These are phyloP conservation scores for Daubentonia madagascariensis DNA, from an alignment of 2,113 vertebrate species.

Conservation along the genomic window DNA sequence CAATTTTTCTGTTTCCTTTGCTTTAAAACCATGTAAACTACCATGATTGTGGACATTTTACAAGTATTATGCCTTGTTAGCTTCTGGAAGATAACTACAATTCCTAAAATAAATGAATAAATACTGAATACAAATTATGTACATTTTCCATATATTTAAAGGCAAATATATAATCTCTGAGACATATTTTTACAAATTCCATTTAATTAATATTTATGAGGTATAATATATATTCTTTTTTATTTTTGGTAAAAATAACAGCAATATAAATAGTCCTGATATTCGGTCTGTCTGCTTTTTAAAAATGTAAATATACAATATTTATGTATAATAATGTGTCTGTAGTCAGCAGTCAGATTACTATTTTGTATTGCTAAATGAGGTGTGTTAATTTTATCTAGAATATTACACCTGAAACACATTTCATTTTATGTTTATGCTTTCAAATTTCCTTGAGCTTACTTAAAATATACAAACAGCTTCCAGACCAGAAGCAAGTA, in stretches of 20 bases:
- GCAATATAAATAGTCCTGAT: neutral
- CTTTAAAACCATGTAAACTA: neutral
- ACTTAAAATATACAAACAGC: neutral
- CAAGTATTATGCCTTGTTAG: neutral
- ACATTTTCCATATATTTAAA: neutral
- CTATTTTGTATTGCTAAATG: slow-evolving; percentile 25
- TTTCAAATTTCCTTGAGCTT: neutral
- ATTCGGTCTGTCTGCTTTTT: neutral
- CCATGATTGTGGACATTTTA: neutral
- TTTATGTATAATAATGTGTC: neutral
- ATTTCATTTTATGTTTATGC: neutral
- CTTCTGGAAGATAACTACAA: neutral
- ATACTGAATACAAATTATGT: neutral
- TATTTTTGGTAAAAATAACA: neutral
- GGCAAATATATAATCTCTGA: neutral
- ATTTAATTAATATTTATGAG: slow-evolving; percentile 41
- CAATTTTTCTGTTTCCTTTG: neutral
- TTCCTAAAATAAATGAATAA: slow-evolving; percentile 32
- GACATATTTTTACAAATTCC: neutral
- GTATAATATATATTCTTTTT: neutral
- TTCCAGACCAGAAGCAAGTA: neutral
- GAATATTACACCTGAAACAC: neutral
- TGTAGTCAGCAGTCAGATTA: neutral
- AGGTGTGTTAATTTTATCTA: neutral
- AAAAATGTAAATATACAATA: neutral